Percentiles rank a stretch among this genome's conserved stretches.
phyloP scores from a whole-genome alignment of 2,888 invertebrate species.

The Hirtodrosophila alboralis region DNA sequence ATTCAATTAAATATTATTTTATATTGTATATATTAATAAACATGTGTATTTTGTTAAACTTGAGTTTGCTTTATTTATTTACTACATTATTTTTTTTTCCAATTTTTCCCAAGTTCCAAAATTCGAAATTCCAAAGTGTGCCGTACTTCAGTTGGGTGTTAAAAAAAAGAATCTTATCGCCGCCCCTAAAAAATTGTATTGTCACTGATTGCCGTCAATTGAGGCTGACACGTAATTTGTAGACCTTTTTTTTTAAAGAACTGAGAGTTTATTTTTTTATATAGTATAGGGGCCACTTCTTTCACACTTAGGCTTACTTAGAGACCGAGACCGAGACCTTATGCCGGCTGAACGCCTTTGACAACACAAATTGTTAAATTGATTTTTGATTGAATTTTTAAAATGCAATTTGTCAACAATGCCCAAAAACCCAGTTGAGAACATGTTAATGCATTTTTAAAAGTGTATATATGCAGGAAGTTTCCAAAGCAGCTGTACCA shows the following conservation, averaged over 20 bases:
- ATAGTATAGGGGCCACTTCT: slow-evolving; percentile 62
- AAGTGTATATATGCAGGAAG: too few species aligned
- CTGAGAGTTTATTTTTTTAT: slow-evolving; percentile 15
- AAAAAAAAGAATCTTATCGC: slow-evolving; percentile 48
- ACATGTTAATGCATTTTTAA: slow-evolving; percentile 20
- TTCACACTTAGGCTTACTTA: slow-evolving; percentile 5
- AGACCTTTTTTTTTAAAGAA: slow-evolving; percentile 51
- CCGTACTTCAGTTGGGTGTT: slow-evolving; percentile 35
- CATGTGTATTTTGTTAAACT: slow-evolving; percentile 57
- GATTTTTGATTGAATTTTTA: slow-evolving; percentile 60
- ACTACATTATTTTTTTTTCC: slow-evolving; percentile 29
- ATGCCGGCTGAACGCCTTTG: slow-evolving; percentile 76
- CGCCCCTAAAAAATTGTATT: slow-evolving; percentile 62
- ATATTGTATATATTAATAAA: slow-evolving; percentile 58
- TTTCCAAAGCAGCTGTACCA: slow-evolving; percentile 39
- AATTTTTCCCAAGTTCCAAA: slow-evolving; percentile 21
- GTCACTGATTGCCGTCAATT: slow-evolving; percentile 60
- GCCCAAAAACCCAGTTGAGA: slow-evolving; percentile 2
- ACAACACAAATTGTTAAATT: slow-evolving; percentile 57
- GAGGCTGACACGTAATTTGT: slow-evolving; percentile 32
- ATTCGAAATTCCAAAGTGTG: too few species aligned
- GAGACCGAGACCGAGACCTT: too few species aligned
- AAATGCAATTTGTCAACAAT: slow-evolving; percentile 73
- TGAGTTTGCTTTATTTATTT: slow-evolving; percentile 22
- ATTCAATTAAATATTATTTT: slow-evolving; percentile 49